Base-by-base conservation (phyloP, 2,888 invertebrate species). In the Amiota communis region DNA sequence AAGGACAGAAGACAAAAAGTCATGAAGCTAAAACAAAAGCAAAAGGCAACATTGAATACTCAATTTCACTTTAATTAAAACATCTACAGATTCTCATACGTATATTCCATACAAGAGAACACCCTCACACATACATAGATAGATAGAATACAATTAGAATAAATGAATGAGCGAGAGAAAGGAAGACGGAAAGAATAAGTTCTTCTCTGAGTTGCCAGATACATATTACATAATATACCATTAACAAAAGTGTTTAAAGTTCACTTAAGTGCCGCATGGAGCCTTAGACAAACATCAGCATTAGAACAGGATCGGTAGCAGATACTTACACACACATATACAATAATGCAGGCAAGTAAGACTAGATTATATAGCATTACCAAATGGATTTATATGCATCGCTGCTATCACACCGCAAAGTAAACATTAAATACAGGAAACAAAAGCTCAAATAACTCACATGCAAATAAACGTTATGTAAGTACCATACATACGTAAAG, bases 41-140 rank as follows among this genome's bases (percentile, higher is more conserved):
- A 67, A 67, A 47, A 15, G 76, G 79, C 83, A 80, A 83, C 85
- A 85, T 79, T 79, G 85, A 84, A 83, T 84, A 81, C 84, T 84
- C 84, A 84, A 82, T 84, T 85, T 81, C 82, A 84, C 85, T 85
- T 84, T 86, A 86, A 86, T 86, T 86, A 86, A 86, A 86, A 86
- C 86, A 86, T 86, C 82, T 77, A 75, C 72, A 72, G 46, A 53
- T 67, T 70, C 69, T 71, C 71, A 68, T 13, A 72, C 64, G 23
- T 23, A 23, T 23, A 23, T 23, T 23, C 23, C 23, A 23, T 23
- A 23, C 3, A 23, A 23, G 23, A 56, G 48, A 68, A 72, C 71
- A 69, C 20, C 63, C 70, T 53, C 61, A 68, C 74, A 63, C 68
- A 46, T 72, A 48, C 68, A 68, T 49, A 69, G 68, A 63, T 70